Evolutionary conservation across 2,888 invertebrate species (phyloP).

Genomic region (Terebella lapidaria): DNA sequence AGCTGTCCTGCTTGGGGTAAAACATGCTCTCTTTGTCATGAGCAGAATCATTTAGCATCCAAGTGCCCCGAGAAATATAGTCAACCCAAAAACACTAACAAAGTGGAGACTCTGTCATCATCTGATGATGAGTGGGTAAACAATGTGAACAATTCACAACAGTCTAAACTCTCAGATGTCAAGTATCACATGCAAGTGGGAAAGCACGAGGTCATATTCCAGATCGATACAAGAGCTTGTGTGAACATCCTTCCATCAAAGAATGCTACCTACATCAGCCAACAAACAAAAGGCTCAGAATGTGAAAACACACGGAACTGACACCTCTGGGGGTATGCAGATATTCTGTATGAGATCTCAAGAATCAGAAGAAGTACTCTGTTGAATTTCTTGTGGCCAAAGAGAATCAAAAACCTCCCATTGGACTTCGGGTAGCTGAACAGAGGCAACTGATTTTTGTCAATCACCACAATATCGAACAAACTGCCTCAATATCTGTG

Average conservation of each 20-base stretch:
- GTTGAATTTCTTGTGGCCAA: slow-evolving; percentile 14
- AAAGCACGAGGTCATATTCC: neutral
- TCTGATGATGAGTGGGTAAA: no score
- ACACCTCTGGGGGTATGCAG: no score
- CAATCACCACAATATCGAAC: slow-evolving; percentile 9
- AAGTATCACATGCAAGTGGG: slow-evolving; percentile 5
- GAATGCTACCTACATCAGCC: slow-evolving; percentile 3
- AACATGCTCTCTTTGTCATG: slow-evolving; percentile 1
- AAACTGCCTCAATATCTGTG: neutral
- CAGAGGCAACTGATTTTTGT: slow-evolving; percentile 12
- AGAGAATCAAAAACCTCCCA: slow-evolving; percentile 10
- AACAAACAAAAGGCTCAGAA: slow-evolving; percentile 10
- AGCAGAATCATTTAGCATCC: slow-evolving; percentile 6
- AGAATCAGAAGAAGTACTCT: slow-evolving; percentile 7
- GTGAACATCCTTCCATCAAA: slow-evolving; percentile 9
- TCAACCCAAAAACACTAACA: no score
- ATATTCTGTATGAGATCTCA: no score
- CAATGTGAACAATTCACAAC: no score
- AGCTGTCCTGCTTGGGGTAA: slow-evolving; percentile 9
- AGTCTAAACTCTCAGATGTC: neutral
- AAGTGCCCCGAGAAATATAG: slow-evolving; percentile 1
- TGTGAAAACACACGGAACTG: no score
- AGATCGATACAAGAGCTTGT: slow-evolving; percentile 15
- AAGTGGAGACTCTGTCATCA: neutral
- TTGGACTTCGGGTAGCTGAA: slow-evolving; percentile 2